Conservation (phyloP, 2,797 vertebrate genomes). For the Squalus acanthias region DNA sequence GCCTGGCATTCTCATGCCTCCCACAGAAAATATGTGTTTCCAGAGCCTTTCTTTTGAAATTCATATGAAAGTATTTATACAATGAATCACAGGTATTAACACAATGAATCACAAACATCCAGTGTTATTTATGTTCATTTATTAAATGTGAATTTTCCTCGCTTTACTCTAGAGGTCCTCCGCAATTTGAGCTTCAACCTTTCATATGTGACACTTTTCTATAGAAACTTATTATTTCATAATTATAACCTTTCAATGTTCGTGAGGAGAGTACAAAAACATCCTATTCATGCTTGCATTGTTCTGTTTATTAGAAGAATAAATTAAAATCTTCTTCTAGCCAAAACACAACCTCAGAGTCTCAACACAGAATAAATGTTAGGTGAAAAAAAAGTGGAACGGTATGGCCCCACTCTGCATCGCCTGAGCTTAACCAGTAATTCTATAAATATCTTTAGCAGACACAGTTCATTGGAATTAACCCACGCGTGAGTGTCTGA, state of each 20-base stretch:
- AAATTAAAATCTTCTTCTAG: constrained; percentile 60
- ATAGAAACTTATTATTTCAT: constrained; percentile 65
- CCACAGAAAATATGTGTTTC: constrained; percentile 44
- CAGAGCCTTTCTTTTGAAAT: constrained; percentile 52
- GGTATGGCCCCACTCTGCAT: constrained; percentile 32
- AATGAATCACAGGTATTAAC: constrained; percentile 57
- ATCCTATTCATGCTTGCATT: constrained; percentile 59
- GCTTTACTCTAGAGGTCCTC: constrained; percentile 48
- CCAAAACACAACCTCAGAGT: constrained; percentile 61
- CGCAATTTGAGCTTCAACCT: constrained; percentile 61
- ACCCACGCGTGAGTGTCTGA: not conserved
- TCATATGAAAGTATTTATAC: constrained; percentile 54
- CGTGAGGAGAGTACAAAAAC: constrained; percentile 59
- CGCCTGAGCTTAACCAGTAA: not conserved
- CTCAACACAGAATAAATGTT: constrained; percentile 54
- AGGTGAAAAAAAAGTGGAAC: constrained; percentile 41
- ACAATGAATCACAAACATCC: constrained; percentile 53
- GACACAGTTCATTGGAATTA: constrained; percentile 22
- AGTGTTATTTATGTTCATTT: constrained; percentile 55
- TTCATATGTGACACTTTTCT: constrained; percentile 65
- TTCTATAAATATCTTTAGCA: constrained; percentile 19
- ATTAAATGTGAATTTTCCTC: constrained; percentile 56
- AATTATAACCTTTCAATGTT: constrained; percentile 69
- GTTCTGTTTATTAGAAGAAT: constrained; percentile 61
- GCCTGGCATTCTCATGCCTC: constrained; percentile 44